A percentile compares a stretch with the other conserved stretches of the same genome.
phyloP scores from a whole-genome alignment of 2,888 invertebrate genomes.

The Chloroclysta siterata region DNA sequence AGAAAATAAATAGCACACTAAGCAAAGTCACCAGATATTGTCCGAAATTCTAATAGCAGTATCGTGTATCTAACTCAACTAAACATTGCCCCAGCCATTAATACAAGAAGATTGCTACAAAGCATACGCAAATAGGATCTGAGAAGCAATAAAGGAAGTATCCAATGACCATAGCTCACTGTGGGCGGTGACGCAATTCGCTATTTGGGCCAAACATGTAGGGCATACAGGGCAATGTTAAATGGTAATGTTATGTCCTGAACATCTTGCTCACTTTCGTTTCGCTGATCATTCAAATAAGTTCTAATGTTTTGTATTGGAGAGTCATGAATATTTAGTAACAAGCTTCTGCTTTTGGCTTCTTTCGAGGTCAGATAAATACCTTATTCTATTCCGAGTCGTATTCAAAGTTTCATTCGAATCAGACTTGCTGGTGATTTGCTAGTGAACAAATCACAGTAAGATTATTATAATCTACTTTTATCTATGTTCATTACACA shows the following conservation, averaged over 20 bases:
- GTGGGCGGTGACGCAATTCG: slow-evolving; percentile 51
- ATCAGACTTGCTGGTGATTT: no score
- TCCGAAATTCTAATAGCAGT: slow-evolving; percentile 5
- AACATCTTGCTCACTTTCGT: slow-evolving; percentile 6
- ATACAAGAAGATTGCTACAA: slow-evolving; percentile 34
- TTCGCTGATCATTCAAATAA: slow-evolving; percentile 7
- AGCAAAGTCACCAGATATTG: not conserved
- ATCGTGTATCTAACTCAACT: slow-evolving; percentile 25
- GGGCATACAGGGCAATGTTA: slow-evolving; percentile 24
- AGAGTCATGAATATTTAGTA: no score
- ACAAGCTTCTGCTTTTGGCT: no score
- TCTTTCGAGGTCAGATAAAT: not conserved
- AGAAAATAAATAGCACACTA: not conserved
- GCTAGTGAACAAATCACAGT: no score
- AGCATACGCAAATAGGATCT: slow-evolving; percentile 45
- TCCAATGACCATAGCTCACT: slow-evolving; percentile 62
- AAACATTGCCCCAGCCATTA: slow-evolving; percentile 30
- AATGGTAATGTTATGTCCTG: slow-evolving; percentile 13
- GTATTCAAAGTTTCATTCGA: no score
- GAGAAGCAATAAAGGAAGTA: slow-evolving; percentile 52
- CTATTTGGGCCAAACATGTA: slow-evolving; percentile 31
- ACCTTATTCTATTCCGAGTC: not conserved
- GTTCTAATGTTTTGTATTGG: not conserved
- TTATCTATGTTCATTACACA: no score
- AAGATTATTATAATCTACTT: no score